phyloP scores from a whole-genome alignment of 2,888 invertebrate genomes.

The Ecdyonurus torrentis region DNA sequence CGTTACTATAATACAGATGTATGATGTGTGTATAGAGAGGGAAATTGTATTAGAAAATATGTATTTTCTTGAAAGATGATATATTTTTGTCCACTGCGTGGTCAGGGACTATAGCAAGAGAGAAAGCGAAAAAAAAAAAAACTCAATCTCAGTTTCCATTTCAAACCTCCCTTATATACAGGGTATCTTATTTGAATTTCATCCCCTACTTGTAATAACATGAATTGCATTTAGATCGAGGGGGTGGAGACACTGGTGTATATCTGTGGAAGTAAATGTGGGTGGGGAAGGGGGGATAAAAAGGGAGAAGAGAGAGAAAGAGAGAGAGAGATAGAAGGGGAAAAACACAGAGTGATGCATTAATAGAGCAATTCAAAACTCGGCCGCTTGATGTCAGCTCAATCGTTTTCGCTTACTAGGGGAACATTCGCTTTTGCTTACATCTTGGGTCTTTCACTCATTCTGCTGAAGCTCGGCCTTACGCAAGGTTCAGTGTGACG shows the following conservation, averaged over 20 bases:
- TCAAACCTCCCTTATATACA: too few relatives aligned
- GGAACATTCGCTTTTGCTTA: not conserved
- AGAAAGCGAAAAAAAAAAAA: too few relatives aligned
- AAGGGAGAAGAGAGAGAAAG: not conserved
- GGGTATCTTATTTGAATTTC: not conserved
- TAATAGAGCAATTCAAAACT: not conserved
- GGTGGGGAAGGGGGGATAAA: not conserved
- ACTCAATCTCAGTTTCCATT: not conserved
- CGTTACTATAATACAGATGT: too few relatives aligned
- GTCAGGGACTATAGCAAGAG: too few relatives aligned
- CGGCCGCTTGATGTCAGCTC: not conserved
- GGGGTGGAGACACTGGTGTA: not conserved
- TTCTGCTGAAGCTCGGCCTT: not conserved
- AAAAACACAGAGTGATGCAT: not conserved
- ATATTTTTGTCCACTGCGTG: not conserved
- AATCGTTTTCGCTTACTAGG: not conserved
- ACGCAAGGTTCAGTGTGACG: not conserved
- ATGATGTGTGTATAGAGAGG: too few relatives aligned
- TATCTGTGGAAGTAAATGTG: not conserved
- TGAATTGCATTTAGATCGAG: constrained; percentile 3
- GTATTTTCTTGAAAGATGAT: too few relatives aligned
- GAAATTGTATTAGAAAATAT: too few relatives aligned
- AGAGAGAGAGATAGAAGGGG: not conserved
- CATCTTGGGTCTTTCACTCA: not conserved
- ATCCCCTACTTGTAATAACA: constrained; percentile 3